These are phyloP conservation scores for Tubulanus polymorphus DNA, from an alignment of 2,888 invertebrate species.

Conservation along the genomic window DNA sequence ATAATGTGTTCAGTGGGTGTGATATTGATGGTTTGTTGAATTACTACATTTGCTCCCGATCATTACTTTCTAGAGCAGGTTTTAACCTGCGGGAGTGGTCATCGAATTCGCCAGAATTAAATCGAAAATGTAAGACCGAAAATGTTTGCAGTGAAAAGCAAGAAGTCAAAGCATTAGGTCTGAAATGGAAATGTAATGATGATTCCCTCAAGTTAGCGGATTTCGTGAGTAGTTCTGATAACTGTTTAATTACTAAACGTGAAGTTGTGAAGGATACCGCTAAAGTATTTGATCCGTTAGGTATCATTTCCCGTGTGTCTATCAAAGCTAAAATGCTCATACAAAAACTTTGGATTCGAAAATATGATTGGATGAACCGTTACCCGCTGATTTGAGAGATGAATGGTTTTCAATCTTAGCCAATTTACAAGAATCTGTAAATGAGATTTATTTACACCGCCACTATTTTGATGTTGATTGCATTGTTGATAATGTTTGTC, in stretches of 20 bases:
- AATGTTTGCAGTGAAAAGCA: neutral
- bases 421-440: neutral
- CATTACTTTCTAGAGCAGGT: slow-evolving; percentile 10
- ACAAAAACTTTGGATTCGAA: neutral
- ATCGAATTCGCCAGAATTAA: slow-evolving; percentile 5
- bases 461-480: neutral
- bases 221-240: neutral
- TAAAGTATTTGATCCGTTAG: neutral
- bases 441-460: neutral
- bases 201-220: neutral
- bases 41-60: slow-evolving; percentile 7
- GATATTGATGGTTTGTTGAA: neutral
- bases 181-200: slow-evolving; percentile 4
- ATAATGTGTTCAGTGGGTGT: slow-evolving; percentile 14
- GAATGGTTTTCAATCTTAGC: neutral
- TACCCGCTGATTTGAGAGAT: neutral
- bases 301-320: neutral
- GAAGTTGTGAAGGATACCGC: neutral
- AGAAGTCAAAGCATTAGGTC: slow-evolving; percentile 9
- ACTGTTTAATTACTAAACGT: neutral
- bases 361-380: neutral
- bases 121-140: neutral
- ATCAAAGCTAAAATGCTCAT: neutral
- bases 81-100: slow-evolving; percentile 15
- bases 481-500: too few species aligned